Conservation (phyloP, 2,888 invertebrate genomes). For the Scaeva pyrastri region DNA sequence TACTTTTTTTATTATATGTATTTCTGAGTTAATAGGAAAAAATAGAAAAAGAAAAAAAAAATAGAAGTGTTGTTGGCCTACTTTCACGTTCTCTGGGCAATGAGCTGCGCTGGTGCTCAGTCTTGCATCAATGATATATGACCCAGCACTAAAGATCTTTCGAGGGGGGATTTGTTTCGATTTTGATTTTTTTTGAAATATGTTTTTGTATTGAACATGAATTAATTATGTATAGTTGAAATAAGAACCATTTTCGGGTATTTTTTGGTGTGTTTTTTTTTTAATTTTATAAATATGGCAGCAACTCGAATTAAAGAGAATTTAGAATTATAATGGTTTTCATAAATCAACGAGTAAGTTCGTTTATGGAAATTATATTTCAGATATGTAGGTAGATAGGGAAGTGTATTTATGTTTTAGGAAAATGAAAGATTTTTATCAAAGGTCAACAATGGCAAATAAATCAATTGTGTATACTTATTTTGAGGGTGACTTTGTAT, state of each 20-base stretch:
- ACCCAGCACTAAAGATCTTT: constrained; percentile 50
- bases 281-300: constrained; percentile 2
- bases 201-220: constrained; percentile 23
- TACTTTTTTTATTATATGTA: not conserved
- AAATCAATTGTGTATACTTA: no score
- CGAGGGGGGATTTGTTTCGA: constrained; percentile 51
- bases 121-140: constrained; percentile 70
- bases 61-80: constrained; percentile 58
- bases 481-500: no score
- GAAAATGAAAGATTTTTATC: no score
- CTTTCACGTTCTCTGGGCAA: constrained; percentile 42
- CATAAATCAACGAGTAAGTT: constrained; percentile 8
- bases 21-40: not conserved
- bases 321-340: constrained; percentile 37
- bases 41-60: constrained; percentile 51
- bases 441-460: no score
- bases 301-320: constrained; percentile 54
- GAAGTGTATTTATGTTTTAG: no score
- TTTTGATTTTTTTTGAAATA: constrained; percentile 10
- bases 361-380: not conserved
- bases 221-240: constrained; percentile 64
- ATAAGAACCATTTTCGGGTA: constrained; percentile 39
- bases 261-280: no score
- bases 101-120: constrained; percentile 26
- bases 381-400: no score